These are phyloP conservation scores for Rhynchotus rufescens DNA, from an alignment of 2,797 vertebrate genomes.

Conservation along the genomic window DNA sequence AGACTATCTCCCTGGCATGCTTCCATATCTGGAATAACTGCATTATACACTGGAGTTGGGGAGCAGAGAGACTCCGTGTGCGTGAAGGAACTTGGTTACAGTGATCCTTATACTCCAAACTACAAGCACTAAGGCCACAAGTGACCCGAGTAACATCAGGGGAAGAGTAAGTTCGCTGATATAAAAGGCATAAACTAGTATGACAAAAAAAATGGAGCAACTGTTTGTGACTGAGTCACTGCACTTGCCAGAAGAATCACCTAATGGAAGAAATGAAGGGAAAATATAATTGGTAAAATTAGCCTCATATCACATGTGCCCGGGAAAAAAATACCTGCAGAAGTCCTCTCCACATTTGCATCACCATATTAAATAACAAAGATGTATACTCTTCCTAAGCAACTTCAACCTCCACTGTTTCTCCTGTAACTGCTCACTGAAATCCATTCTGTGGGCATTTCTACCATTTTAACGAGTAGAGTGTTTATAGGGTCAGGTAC, in stretches of 20 bases:
- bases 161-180: neutral
- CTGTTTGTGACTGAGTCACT: neutral
- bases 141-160: fast-evolving
- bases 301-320: neutral
- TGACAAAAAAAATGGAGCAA: neutral
- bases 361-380: neutral
- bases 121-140: neutral
- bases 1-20: neutral
- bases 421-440: neutral
- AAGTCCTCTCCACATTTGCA: neutral
- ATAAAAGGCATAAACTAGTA: neutral
- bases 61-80: neutral
- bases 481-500: neutral
- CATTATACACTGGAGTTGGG: neutral
- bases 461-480: neutral
- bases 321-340: neutral
- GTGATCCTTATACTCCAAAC: neutral
- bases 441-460: neutral
- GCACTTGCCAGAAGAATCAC: neutral
- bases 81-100: neutral
- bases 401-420: neutral
- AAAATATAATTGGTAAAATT: neutral
- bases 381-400: neutral
- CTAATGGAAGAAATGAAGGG: neutral
- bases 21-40: neutral